phyloP scores from a whole-genome alignment of 2,888 invertebrate species.

The Himalopsyche tibetana region DNA sequence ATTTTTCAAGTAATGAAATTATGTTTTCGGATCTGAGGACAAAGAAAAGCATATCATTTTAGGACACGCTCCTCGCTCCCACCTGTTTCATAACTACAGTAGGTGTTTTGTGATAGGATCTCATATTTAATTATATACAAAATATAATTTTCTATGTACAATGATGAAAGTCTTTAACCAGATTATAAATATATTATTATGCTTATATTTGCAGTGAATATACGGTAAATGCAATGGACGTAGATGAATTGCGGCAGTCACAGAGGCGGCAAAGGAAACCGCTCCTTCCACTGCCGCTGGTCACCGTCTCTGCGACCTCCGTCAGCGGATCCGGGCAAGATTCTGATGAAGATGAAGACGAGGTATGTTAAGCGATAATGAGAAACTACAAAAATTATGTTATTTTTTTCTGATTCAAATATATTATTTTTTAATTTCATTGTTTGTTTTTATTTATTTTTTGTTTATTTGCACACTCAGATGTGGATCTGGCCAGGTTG shows the following conservation, averaged over 20 bases:
- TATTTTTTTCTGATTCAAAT: not conserved
- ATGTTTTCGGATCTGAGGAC: no score
- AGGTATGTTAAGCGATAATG: slow-evolving; percentile 68
- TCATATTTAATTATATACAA: no score
- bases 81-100: not conserved
- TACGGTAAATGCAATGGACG: slow-evolving; percentile 92
- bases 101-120: not conserved
- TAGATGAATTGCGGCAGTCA: slow-evolving; percentile 87
- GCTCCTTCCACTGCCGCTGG: slow-evolving; percentile 71
- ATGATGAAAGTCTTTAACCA: not conserved
- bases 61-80: not conserved
- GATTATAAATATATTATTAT: slow-evolving; percentile 41
- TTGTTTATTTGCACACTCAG: slow-evolving; percentile 1
- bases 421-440: not conserved
- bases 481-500: slow-evolving; percentile 41
- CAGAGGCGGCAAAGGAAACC: slow-evolving; percentile 83
- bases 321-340: slow-evolving; percentile 78
- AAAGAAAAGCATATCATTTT: no score
- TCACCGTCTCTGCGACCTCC: slow-evolving; percentile 72
- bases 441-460: slow-evolving; percentile 36
- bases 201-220: slow-evolving; percentile 80
- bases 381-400: not conserved
- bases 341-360: slow-evolving; percentile 86
- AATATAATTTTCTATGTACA: no score
- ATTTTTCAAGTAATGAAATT: no score